Percentiles rank a stretch among this genome's conserved stretches.
Conservation (phyloP, 2,113 vertebrate species). For the Pelodiscus sinensis region DNA sequence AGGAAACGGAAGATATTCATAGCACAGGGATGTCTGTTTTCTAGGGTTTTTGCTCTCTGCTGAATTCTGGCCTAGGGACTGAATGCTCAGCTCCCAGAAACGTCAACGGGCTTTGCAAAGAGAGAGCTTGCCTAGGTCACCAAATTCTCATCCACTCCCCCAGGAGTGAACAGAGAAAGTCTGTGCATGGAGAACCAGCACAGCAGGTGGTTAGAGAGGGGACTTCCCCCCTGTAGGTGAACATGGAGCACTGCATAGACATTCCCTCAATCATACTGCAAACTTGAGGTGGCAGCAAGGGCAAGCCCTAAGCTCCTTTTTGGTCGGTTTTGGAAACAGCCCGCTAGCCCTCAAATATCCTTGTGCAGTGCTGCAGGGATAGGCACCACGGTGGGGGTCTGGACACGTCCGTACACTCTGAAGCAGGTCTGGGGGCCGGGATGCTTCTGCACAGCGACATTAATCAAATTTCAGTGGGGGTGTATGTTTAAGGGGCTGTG, state of each 20-base stretch:
- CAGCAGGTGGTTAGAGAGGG: accelerated
- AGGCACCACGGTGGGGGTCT: neutral
- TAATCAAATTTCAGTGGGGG: accelerated
- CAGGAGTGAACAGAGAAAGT: neutral
- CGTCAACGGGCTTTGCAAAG: neutral
- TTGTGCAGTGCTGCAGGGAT: neutral
- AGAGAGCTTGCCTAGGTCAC: neutral
- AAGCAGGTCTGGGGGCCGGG: neutral
- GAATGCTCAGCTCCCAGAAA: neutral
- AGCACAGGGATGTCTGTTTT: neutral
- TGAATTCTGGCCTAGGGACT: neutral
- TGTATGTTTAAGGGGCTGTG: neutral
- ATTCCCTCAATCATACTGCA: neutral
- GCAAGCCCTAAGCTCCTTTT: neutral
- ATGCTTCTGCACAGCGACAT: no score
- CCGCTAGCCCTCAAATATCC: neutral
- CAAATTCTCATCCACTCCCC: neutral
- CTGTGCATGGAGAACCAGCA: neutral
- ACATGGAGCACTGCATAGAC: neutral
- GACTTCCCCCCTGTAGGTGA: neutral
- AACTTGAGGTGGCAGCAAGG: neutral
- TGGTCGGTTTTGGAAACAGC: neutral
- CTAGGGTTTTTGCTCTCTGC: neutral
- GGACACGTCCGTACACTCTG: neutral
- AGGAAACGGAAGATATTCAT: neutral